phyloP scores from a whole-genome alignment of 2,888 invertebrate species.

The Priocnemis perturbator region DNA sequence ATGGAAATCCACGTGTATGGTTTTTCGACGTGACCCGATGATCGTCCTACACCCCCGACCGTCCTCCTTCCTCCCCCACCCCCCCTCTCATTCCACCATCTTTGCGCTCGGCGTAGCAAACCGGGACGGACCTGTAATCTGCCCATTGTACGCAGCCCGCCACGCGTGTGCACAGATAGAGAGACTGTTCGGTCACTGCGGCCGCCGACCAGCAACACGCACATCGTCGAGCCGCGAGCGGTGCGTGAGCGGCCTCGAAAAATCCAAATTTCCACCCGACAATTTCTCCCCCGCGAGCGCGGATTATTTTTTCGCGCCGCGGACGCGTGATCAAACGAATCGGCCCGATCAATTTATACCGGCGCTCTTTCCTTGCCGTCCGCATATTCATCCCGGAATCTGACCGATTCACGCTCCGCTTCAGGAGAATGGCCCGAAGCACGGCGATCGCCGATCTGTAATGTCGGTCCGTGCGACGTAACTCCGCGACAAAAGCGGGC shows the following conservation, averaged over 20 bases:
- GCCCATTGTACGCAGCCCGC: slow-evolving; percentile 56
- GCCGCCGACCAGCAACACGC: slow-evolving; percentile 15
- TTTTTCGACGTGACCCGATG: slow-evolving; percentile 40
- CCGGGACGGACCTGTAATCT: slow-evolving; percentile 57
- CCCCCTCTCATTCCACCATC: slow-evolving; percentile 38
- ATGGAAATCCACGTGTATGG: slow-evolving; percentile 55
- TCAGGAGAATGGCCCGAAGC: too few relatives aligned
- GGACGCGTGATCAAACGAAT: too few relatives aligned
- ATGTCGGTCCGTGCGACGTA: too few relatives aligned
- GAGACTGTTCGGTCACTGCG: slow-evolving; percentile 44
- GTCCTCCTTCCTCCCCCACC: neutral
- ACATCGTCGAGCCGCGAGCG: neutral
- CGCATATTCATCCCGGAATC: too few relatives aligned
- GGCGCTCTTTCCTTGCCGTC: neutral
- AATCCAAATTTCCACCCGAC: neutral
- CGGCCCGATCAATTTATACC: neutral
- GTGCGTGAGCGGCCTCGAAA: slow-evolving; percentile 9
- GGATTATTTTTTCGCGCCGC: too few relatives aligned
- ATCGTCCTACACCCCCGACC: neutral
- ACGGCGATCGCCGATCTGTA: too few relatives aligned
- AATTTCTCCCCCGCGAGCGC: neutral
- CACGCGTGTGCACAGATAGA: slow-evolving; percentile 62
- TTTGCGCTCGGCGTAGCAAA: slow-evolving; percentile 61
- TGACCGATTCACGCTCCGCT: too few relatives aligned
- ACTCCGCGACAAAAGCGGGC: too few relatives aligned